These are phyloP conservation scores for Hypercompe scribonia DNA, from an alignment of 2,888 invertebrate species.

Conservation along the genomic window DNA sequence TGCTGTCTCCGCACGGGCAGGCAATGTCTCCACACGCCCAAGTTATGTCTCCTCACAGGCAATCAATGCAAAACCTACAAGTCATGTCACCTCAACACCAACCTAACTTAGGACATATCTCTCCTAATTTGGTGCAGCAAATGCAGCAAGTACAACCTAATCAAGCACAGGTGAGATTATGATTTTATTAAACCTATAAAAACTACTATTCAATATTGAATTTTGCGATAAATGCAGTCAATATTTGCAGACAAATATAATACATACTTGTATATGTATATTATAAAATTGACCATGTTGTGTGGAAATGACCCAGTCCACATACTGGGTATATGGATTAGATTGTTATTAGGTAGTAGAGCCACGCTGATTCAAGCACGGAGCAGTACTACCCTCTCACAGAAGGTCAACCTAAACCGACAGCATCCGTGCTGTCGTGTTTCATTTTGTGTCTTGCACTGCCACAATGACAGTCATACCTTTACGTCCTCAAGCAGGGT, in stretches of 20 bases:
- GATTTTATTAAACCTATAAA: background rate
- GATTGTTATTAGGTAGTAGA: too few species aligned
- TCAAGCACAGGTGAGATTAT: conserved; percentile 49
- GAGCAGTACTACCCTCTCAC: too few species aligned
- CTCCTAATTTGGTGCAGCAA: conserved; percentile 48
- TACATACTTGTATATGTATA: too few species aligned
- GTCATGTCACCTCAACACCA: conserved; percentile 41
- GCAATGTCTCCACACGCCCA: conserved; percentile 34
- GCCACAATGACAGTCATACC: too few species aligned
- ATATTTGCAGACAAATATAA: too few species aligned
- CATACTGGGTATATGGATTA: too few species aligned
- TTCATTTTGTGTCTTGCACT: too few species aligned
- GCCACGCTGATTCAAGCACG: too few species aligned
- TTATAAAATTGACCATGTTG: background rate
- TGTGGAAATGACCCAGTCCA: background rate
- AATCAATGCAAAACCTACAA: conserved; percentile 39
- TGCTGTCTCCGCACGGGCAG: conserved; percentile 36
- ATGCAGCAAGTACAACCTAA: conserved; percentile 40
- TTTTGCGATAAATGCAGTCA: too few species aligned
- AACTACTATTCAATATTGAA: background rate
- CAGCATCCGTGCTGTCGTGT: too few species aligned
- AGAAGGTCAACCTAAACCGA: too few species aligned
- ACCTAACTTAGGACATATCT: conserved; percentile 55
- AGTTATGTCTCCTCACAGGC: conserved; percentile 16
- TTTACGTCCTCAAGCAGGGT: too few species aligned